phyloP scores from a whole-genome alignment of 1,140 invertebrate species.

The Euura lappo region DNA sequence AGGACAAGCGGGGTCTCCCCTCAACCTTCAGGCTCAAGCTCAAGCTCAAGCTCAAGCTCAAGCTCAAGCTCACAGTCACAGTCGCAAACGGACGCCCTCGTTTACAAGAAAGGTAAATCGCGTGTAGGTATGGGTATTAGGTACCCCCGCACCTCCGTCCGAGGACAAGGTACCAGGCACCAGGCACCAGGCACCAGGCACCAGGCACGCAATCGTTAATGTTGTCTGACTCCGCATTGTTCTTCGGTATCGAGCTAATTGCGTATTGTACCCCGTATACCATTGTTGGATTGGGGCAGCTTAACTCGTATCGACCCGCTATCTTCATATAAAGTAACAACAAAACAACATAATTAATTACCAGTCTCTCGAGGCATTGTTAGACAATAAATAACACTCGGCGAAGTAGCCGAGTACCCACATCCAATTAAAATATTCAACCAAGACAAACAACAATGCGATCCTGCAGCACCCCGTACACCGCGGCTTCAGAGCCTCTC shows the following conservation, averaged over 20 bases:
- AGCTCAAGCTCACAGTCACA: too few species aligned
- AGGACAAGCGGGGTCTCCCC: conserved; percentile 1
- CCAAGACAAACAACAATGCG: conserved; percentile 60
- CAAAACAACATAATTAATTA: conserved; percentile 62
- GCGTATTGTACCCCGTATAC: conserved; percentile 51
- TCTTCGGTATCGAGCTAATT: conserved; percentile 52
- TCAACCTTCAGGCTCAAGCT: neutral
- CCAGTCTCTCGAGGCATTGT: conserved; percentile 56
- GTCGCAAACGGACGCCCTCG: neutral
- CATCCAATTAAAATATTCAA: conserved; percentile 62
- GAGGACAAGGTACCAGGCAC: neutral
- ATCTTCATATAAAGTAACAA: conserved; percentile 59
- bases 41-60: neutral
- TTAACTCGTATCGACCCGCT: conserved; percentile 57
- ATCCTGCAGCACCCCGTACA: conserved; percentile 30
- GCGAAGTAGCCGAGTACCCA: conserved; percentile 27
- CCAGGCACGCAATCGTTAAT: conserved; percentile 37
- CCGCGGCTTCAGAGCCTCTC: conserved; percentile 8
- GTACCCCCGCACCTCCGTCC: conserved; percentile 15
- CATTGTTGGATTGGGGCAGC: conserved; percentile 45
- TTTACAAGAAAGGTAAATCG: neutral
- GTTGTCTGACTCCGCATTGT: conserved; percentile 51
- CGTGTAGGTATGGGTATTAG: neutral
- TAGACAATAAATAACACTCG: conserved; percentile 58
- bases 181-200: conserved; percentile 24